Conservation (phyloP, 2,113 vertebrate species). For the Elgaria multicarinata region DNA sequence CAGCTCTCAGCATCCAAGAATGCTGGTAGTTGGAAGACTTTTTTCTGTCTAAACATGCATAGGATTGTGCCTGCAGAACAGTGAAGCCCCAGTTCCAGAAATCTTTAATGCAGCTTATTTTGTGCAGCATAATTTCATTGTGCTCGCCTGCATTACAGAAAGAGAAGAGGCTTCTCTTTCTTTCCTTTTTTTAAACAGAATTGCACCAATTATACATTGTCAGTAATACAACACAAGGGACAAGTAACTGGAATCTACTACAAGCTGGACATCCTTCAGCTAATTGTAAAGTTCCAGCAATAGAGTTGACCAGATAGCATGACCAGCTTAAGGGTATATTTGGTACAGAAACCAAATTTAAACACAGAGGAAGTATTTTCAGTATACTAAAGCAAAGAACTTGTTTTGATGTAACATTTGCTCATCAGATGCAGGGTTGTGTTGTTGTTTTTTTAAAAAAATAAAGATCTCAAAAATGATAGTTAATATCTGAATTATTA, state of each 20-base stretch:
- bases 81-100: too few species aligned
- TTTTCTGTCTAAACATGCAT: too few species aligned
- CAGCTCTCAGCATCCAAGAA: too few species aligned
- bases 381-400: too few species aligned
- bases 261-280: not conserved
- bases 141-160: conserved; percentile 34
- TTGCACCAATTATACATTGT: not conserved
- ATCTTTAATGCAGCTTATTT: not conserved
- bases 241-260: not conserved
- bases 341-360: not conserved
- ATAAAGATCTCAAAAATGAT: too few species aligned
- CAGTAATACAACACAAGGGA: not conserved
- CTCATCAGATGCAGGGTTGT: not conserved
- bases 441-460: too few species aligned
- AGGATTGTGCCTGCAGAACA: too few species aligned
- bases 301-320: not conserved
- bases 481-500: too few species aligned
- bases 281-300: not conserved
- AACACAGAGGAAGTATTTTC: not conserved
- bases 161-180: not conserved
- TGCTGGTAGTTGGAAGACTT: too few species aligned
- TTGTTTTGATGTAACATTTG: not conserved
- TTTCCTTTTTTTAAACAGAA: not conserved
- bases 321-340: not conserved
- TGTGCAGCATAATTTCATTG: not conserved